Conservation (phyloP, 2,797 vertebrate species). For the Champsocephalus gunnari region DNA sequence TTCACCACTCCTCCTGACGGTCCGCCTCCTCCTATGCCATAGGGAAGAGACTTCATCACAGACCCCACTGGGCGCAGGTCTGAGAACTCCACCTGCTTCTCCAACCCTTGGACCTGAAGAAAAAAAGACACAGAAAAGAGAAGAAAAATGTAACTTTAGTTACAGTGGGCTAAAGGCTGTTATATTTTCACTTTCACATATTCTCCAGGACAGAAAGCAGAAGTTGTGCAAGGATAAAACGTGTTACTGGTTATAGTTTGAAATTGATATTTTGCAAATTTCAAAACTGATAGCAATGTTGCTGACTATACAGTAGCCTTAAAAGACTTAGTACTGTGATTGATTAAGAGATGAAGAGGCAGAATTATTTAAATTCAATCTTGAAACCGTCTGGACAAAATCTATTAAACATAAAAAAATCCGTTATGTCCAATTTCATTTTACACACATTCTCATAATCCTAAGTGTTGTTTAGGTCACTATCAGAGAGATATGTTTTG, state of each 20-base stretch:
- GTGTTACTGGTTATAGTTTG: background rate
- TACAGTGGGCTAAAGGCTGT: background rate
- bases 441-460: slow-evolving; percentile 27
- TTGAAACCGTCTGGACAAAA: slow-evolving; percentile 7
- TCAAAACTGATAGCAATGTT: background rate
- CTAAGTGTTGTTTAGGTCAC: slow-evolving; percentile 48
- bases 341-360: background rate
- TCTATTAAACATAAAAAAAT: slow-evolving; percentile 5
- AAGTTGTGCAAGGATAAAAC: background rate
- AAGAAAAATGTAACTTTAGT: slow-evolving; percentile 15
- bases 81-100: slow-evolving; percentile 89
- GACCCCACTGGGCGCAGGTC: slow-evolving; percentile 85
- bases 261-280: slow-evolving; percentile 5
- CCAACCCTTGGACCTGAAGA: slow-evolving; percentile 86
- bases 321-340: background rate
- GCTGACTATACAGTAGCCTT: background rate
- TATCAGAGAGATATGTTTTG: slow-evolving; percentile 35
- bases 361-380: slow-evolving; percentile 13
- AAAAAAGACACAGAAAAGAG: slow-evolving; percentile 25
- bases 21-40: slow-evolving; percentile 77
- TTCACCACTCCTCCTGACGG: slow-evolving; percentile 81
- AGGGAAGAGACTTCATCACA: slow-evolving; percentile 85
- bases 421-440: slow-evolving; percentile 29
- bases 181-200: background rate
- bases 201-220: background rate